A percentile compares a stretch with the other conserved stretches of the same genome.
These are phyloP conservation scores for Phaenicophaeus curvirostris DNA, from an alignment of 2,797 vertebrate genomes.

Conservation along the genomic window DNA sequence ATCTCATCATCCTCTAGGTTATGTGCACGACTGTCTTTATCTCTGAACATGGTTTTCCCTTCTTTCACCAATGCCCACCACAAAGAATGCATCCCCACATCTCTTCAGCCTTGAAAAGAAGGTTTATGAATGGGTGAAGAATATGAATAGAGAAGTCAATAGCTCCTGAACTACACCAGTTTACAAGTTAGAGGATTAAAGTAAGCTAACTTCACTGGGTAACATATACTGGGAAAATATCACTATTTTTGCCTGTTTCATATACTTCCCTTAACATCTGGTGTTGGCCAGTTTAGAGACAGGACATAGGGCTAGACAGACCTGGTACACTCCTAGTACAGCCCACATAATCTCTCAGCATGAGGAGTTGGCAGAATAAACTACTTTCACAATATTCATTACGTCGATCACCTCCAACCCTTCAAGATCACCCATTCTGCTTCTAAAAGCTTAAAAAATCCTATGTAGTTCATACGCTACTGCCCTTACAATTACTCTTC, in stretches of 20 bases:
- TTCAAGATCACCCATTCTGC: not conserved
- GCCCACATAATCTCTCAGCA: not conserved
- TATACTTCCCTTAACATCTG: not conserved
- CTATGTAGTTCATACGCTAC: not conserved
- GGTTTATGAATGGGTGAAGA: not conserved
- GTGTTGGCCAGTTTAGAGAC: not conserved
- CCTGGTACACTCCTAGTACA: not conserved
- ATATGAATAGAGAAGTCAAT: not conserved
- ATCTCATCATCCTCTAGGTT: not conserved
- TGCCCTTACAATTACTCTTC: not conserved
- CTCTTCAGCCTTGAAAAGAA: not conserved
- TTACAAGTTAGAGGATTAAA: not conserved
- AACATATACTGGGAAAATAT: not conserved
- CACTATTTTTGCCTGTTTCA: not conserved
- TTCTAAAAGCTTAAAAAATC: not conserved
- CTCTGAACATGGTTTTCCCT: not conserved
- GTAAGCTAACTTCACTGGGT: not conserved
- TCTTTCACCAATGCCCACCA: not conserved
- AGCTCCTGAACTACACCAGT: not conserved
- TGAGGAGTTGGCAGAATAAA: not conserved
- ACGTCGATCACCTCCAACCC: not conserved
- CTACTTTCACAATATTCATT: not conserved
- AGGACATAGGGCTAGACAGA: not conserved
- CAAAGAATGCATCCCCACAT: not conserved
- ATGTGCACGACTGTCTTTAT: not conserved